A percentile compares a stretch with the other conserved stretches of the same genome.
Evolutionary conservation across 2,797 vertebrate species (phyloP).

Genomic region (Poeciliopsis presidionis): DNA sequence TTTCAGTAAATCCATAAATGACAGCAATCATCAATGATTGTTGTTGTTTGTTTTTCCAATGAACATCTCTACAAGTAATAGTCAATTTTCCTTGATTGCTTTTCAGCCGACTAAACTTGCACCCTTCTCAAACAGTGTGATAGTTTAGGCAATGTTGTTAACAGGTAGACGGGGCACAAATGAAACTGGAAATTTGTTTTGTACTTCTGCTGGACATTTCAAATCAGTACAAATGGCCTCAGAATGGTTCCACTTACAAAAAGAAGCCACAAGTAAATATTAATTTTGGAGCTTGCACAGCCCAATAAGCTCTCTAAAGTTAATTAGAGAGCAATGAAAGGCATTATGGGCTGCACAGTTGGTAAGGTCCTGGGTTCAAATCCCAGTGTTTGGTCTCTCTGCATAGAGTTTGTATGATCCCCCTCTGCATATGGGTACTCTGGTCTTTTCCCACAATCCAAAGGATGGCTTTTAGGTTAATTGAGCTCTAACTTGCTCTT

Average conservation of each 20-base stretch:
- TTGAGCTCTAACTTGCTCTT: not conserved
- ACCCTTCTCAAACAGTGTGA: not conserved
- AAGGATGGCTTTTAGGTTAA: not conserved
- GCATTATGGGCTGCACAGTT: not conserved
- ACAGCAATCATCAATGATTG: too few relatives aligned
- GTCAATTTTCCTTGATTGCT: not conserved
- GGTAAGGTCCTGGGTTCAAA: not conserved
- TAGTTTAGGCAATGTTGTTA: not conserved
- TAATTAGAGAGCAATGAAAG: not conserved
- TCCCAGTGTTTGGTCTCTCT: not conserved
- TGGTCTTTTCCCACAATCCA: not conserved
- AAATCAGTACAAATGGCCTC: not conserved
- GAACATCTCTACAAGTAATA: not conserved
- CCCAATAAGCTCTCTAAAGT: not conserved
- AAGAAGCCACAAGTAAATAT: not conserved
- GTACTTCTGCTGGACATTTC: not conserved
- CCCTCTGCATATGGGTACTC: not conserved
- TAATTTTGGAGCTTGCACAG: not conserved
- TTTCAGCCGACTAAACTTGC: not conserved
- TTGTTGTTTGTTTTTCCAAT: too few relatives aligned
- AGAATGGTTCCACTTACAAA: not conserved
- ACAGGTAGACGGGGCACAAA: not conserved
- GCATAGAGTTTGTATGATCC: not conserved
- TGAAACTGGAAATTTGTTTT: not conserved
- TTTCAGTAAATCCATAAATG: not conserved